Evolutionary conservation across 2,113 vertebrate genomes (phyloP).

Genomic region (Malurus melanocephalus): DNA sequence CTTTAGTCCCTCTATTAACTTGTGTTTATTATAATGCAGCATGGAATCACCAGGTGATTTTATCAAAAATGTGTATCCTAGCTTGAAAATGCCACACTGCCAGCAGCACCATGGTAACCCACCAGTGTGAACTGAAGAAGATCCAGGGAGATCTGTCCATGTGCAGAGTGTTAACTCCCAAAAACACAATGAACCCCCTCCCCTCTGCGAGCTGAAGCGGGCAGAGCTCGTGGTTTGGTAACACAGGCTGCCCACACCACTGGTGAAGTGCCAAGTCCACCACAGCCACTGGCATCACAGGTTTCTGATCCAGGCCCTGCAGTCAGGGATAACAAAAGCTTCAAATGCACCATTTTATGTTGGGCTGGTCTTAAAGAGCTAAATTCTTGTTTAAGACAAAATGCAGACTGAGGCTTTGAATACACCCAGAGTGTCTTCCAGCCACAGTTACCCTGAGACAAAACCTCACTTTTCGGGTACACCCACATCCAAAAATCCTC

Average conservation of each 20-base stretch:
- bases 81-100: not conserved
- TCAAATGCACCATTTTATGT: not conserved
- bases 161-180: not conserved
- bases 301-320: not conserved
- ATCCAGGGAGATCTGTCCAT: accelerated
- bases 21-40: not conserved
- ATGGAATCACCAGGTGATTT: not conserved
- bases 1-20: not conserved
- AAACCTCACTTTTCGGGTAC: not conserved
- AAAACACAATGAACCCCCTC: not conserved
- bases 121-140: not conserved
- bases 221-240: not conserved
- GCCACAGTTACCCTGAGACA: not conserved
- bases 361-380: accelerated
- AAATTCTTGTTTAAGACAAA: not conserved
- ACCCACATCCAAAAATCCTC: not conserved
- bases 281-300: not conserved
- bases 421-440: not conserved
- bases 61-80: not conserved
- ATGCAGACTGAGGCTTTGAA: not conserved
- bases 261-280: accelerated
- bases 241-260: accelerated
- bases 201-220: not conserved
- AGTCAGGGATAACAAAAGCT: not conserved
- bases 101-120: not conserved